Conservation (phyloP, 2,113 vertebrate genomes). For the Callipepla squamata region DNA sequence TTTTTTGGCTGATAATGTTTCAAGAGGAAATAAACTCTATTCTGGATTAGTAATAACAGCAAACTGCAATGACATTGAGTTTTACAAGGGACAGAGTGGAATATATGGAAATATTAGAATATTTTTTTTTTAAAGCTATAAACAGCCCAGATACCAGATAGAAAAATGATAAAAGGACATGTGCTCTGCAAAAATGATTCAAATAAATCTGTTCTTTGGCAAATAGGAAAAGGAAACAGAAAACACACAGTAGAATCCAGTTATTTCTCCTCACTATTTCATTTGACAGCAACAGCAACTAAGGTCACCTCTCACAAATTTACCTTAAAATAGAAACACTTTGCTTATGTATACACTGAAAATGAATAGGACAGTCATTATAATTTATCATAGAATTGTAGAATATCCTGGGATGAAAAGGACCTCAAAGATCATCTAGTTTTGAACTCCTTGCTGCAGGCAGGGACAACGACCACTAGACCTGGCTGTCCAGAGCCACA, state of each 20-base stretch:
- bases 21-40: not conserved
- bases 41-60: slow-evolving; percentile 26
- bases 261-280: not conserved
- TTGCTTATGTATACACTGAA: not conserved
- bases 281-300: not conserved
- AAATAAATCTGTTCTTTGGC: slow-evolving; percentile 45
- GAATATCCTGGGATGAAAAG: no score
- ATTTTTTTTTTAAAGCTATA: not conserved
- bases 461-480: no score
- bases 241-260: not conserved
- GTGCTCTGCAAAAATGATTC: slow-evolving; percentile 34
- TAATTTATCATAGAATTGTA: not conserved
- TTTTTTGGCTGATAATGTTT: not conserved
- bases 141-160: slow-evolving; percentile 13
- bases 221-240: slow-evolving; percentile 22
- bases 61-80: slow-evolving; percentile 22
- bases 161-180: slow-evolving; percentile 19
- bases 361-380: not conserved
- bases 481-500: no score
- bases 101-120: slow-evolving; percentile 36
- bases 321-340: not conserved
- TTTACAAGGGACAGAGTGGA: slow-evolving; percentile 48
- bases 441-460: no score
- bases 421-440: no score
- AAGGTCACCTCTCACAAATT: slow-evolving; percentile 19